These are phyloP conservation scores for Clepsis dumicolana DNA, from an alignment of 2,888 invertebrate species.

Conservation along the genomic window DNA sequence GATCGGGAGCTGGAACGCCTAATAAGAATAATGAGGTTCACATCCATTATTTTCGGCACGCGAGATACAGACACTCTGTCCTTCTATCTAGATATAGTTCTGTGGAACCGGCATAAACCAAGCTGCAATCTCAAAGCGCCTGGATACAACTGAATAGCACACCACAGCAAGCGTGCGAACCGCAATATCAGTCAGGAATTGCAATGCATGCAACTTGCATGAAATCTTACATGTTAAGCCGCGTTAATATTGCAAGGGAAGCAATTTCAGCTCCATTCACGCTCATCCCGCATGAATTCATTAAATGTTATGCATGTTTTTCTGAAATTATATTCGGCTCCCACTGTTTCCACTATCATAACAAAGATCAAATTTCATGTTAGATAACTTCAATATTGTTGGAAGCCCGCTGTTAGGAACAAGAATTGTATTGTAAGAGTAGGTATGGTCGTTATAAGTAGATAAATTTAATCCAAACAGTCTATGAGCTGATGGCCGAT, in stretches of 20 bases:
- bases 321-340: neutral
- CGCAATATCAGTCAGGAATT: slow-evolving; percentile 5
- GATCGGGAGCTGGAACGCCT: too few species aligned
- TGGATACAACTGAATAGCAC: neutral
- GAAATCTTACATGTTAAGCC: neutral
- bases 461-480: too few species aligned
- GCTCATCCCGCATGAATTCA: neutral
- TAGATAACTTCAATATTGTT: too few species aligned
- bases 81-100: too few species aligned
- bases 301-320: neutral
- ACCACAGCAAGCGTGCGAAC: neutral
- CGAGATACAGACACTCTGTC: too few species aligned
- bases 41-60: too few species aligned
- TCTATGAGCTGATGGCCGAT: too few species aligned
- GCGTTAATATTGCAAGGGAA: neutral
- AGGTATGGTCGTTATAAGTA: too few species aligned
- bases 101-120: neutral
- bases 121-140: neutral
- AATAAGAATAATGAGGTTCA: too few species aligned
- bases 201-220: slow-evolving; percentile 7
- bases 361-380: too few species aligned
- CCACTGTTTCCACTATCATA: neutral
- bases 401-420: too few species aligned
- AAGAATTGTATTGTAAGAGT: too few species aligned
- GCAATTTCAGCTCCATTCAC: neutral